Percentiles rank a stretch among this genome's conserved stretches.
These are phyloP conservation scores for Mormyrus proboscirostris DNA, from an alignment of 2,797 vertebrate genomes.

Conservation along the genomic window DNA sequence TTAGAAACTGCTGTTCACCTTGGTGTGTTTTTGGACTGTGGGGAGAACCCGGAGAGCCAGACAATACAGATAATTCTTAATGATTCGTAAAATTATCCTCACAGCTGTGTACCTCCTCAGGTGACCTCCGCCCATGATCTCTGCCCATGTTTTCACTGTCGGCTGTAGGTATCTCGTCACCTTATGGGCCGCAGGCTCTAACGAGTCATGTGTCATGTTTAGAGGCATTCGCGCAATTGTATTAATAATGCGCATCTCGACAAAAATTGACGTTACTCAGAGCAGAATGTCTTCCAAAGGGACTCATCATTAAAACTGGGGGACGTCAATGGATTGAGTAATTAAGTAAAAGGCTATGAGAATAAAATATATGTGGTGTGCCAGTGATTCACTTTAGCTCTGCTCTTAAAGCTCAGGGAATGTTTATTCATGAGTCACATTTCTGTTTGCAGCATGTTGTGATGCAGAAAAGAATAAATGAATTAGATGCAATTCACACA, in stretches of 20 bases:
- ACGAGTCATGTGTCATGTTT: neutral
- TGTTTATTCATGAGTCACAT: neutral
- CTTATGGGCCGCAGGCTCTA: neutral
- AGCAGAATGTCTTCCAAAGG: neutral
- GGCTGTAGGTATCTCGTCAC: neutral
- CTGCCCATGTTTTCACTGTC: neutral
- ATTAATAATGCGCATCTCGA: neutral
- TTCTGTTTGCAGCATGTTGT: neutral
- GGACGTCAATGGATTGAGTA: neutral
- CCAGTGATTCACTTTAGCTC: neutral
- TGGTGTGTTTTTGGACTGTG: neutral
- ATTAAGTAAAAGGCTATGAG: neutral
- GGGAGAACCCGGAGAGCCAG: neutral
- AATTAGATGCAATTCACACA: neutral
- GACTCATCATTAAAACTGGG: neutral
- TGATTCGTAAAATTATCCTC: neutral
- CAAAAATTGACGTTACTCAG: neutral
- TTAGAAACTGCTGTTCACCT: neutral
- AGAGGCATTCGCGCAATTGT: neutral
- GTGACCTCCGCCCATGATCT: neutral
- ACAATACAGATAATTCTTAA: neutral
- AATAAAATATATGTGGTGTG: neutral
- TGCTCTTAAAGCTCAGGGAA: neutral
- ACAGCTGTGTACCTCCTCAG: neutral
- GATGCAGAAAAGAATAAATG: neutral